These are phyloP conservation scores for Geotrypetes seraphini DNA, from an alignment of 2,797 vertebrate genomes.

Conservation along the genomic window DNA sequence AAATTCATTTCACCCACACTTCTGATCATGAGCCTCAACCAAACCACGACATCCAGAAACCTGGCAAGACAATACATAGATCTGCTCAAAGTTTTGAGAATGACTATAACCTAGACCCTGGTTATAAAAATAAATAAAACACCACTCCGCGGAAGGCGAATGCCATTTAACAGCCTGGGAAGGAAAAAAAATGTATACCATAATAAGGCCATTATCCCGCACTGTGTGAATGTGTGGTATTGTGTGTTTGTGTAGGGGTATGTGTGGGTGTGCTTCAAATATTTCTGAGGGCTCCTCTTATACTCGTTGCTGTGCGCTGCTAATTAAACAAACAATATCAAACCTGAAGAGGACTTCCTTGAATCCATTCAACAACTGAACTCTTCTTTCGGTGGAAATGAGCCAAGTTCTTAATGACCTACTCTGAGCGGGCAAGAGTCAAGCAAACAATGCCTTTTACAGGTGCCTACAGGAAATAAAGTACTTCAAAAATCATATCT, in stretches of 20 bases:
- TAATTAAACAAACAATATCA: constrained; percentile 28
- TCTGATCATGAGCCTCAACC: too few relatives aligned
- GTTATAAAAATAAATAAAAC: constrained; percentile 2
- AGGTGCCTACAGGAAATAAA: constrained; percentile 24
- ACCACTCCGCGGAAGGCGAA: neutral
- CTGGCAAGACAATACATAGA: too few relatives aligned
- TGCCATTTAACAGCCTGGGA: neutral
- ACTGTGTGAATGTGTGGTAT: constrained; percentile 3
- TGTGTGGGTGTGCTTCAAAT: neutral
- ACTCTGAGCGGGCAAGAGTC: constrained; percentile 5
- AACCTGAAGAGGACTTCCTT: constrained; percentile 22
- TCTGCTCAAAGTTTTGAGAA: too few relatives aligned
- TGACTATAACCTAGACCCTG: constrained; percentile 4
- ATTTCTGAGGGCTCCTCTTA: constrained; percentile 20
- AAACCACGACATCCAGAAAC: too few relatives aligned
- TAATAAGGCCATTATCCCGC: constrained; percentile 1
- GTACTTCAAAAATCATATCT: too few relatives aligned
- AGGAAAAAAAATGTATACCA: neutral
- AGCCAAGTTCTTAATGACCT: constrained; percentile 8
- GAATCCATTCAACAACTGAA: constrained; percentile 7
- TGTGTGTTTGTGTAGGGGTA: neutral
- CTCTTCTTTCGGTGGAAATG: constrained; percentile 5
- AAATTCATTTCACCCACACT: too few relatives aligned
- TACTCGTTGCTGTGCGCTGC: constrained; percentile 11
- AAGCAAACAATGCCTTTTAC: constrained; percentile 12